Base-by-base conservation (phyloP, 2,797 vertebrate genomes). In the Rhadinocentrus ornatus region DNA sequence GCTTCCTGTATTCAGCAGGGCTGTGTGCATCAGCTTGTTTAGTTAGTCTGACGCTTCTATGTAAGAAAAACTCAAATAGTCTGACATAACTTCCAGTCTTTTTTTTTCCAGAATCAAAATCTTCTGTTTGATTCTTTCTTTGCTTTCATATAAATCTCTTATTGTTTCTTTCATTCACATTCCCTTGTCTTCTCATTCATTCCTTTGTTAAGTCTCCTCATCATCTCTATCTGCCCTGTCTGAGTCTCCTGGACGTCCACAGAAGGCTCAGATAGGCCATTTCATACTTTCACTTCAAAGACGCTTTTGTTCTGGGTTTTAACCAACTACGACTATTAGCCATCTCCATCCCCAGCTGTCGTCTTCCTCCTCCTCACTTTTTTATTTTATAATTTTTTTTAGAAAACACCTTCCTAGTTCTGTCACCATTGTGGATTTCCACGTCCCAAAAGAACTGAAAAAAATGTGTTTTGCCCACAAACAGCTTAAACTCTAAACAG, bases 141-240 rank as follows among this genome's bases (percentile, higher is more conserved):
- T 53, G 60, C 58, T 37, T 53, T 66, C 67, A 59, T 66, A 64
- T 71, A 75, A 81, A 68, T 73, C 79, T 60, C 57, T 34, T 2
- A 20, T 44, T 18, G 8, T 48, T 2, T 48, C 44, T 10, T 48
- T 48, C 20, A 48, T 48, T 48, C n/a, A 48, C 46, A 48, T 48
- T 48, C 62, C 52, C 46, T 66, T 62, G 0, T 70, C 67, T 63
- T 74, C 62, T 70, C 69, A 52, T 71, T 75, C 77, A 80, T 44
- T n/a, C 62, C 20, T 4, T 70, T 77, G 81, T 80, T 84, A 77
- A 73, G 66, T 87, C 85, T 87, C 80, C 82, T 89, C 78, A 31
- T 61, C 72, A 8, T 75, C 60, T 63, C 73, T 35, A 48, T 18
- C 66, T 0, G 34, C 64, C 80, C 73, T 46, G 41, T 66, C 66